These are phyloP conservation scores for Cygnus olor DNA, from an alignment of 2,797 vertebrate species.

Conservation along the genomic window DNA sequence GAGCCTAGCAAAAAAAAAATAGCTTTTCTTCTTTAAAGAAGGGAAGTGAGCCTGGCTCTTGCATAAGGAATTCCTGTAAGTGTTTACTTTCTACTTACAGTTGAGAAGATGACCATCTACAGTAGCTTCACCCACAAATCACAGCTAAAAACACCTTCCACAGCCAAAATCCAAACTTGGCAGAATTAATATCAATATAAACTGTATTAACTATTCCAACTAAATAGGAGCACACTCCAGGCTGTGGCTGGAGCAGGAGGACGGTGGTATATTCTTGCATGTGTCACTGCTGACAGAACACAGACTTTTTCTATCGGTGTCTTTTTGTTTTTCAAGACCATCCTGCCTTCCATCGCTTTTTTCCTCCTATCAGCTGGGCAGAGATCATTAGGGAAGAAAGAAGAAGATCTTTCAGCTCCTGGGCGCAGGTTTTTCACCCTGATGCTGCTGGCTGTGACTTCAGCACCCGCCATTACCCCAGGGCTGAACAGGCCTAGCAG, in stretches of 20 bases:
- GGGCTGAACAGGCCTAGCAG: not conserved
- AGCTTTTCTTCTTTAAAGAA: conserved; percentile 28
- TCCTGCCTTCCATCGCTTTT: not conserved
- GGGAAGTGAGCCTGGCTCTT: conserved; percentile 66
- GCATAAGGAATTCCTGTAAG: conserved; percentile 64
- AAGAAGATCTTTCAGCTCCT: not conserved
- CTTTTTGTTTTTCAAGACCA: not conserved
- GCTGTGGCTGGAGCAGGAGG: not conserved
- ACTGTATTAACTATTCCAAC: not conserved
- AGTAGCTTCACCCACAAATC: conserved; percentile 58
- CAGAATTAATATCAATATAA: not conserved
- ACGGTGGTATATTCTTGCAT: not conserved
- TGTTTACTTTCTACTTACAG: conserved; percentile 57
- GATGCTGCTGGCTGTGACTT: not conserved
- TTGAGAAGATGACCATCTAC: conserved; percentile 42
- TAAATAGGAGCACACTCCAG: not conserved
- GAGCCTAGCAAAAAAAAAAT: not conserved
- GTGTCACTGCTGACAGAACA: not conserved
- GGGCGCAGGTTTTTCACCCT: not conserved
- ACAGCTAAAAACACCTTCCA: not conserved
- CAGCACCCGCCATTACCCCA: not conserved
- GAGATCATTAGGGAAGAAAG: not conserved
- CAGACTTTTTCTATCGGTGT: not conserved
- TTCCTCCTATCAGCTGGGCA: not conserved
- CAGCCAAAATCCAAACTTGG: conserved; percentile 23